phyloP scores from a whole-genome alignment of 2,113 vertebrate species.

The Corythaeola cristata region DNA sequence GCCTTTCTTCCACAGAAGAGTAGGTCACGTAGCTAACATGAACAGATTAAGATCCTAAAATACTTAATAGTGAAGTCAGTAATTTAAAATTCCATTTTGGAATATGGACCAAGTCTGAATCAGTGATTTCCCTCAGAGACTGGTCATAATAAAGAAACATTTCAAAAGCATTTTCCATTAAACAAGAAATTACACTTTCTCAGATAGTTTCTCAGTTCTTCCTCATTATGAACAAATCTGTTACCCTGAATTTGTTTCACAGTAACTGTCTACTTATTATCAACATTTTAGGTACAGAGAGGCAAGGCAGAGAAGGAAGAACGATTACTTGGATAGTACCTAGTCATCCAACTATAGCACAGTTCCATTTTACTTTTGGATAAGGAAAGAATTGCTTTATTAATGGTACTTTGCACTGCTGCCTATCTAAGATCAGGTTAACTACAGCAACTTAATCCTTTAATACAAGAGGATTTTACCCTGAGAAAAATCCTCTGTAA shows the following conservation, averaged over 20 bases:
- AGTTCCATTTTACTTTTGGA: neutral
- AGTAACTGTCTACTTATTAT: neutral
- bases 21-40: neutral
- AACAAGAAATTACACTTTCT: neutral
- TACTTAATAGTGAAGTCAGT: neutral
- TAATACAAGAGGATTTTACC: neutral
- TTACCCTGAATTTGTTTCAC: neutral
- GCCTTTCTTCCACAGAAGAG: neutral
- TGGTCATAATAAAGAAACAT: neutral
- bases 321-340: neutral
- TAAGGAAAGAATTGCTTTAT: neutral
- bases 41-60: neutral
- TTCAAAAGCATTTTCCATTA: neutral
- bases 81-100: neutral
- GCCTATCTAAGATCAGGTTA: constrained; percentile 9
- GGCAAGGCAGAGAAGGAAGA: neutral
- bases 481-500: neutral
- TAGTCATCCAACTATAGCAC: neutral
- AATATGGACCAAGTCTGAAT: neutral
- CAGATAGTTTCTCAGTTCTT: neutral
- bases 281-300: neutral
- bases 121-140: neutral
- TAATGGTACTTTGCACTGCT: neutral
- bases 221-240: neutral
- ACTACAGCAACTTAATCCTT: neutral